A percentile compares a stretch with the other conserved stretches of the same genome.
These are phyloP conservation scores for Mycetomoellerius zeteki DNA, from an alignment of 1,140 invertebrate genomes.

Conservation along the genomic window DNA sequence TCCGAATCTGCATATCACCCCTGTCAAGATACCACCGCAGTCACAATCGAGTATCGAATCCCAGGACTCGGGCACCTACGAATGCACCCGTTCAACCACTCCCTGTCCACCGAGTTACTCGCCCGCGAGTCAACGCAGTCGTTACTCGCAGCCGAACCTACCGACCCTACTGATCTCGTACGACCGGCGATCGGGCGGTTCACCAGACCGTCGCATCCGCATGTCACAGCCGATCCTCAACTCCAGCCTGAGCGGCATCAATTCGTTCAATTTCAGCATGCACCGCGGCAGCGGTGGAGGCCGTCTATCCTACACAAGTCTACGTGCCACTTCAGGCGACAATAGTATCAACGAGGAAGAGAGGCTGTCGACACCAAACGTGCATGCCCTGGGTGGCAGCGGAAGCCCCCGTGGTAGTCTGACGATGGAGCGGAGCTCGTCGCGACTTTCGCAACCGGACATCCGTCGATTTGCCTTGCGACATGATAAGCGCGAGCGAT, in stretches of 20 bases:
- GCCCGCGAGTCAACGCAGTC: constrained; percentile 82
- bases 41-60: constrained; percentile 81
- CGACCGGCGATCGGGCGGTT: constrained; percentile 72
- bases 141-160: constrained; percentile 84
- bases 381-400: constrained; percentile 67
- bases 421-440: constrained; percentile 62
- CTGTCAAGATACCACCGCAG: constrained; percentile 72
- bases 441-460: constrained; percentile 73
- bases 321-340: constrained; percentile 77
- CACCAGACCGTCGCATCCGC: constrained; percentile 80
- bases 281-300: constrained; percentile 74
- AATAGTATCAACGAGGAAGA: constrained; percentile 82
- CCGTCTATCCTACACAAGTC: constrained; percentile 81
- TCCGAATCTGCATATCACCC: constrained; percentile 83
- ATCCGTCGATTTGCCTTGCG: constrained; percentile 68
- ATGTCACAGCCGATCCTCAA: constrained; percentile 84
- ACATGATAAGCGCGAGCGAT: constrained; percentile 80
- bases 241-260: constrained; percentile 80
- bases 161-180: constrained; percentile 81
- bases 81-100: constrained; percentile 76
- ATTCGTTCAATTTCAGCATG: constrained; percentile 71
- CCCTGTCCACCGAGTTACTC: constrained; percentile 80
- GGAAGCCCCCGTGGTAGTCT: constrained; percentile 63
- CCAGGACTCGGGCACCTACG: constrained; percentile 78
- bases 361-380: constrained; percentile 77